Percentiles rank a stretch among this genome's conserved stretches.
phyloP scores from a whole-genome alignment of 2,113 vertebrate genomes.

The Phaethon lepturus region DNA sequence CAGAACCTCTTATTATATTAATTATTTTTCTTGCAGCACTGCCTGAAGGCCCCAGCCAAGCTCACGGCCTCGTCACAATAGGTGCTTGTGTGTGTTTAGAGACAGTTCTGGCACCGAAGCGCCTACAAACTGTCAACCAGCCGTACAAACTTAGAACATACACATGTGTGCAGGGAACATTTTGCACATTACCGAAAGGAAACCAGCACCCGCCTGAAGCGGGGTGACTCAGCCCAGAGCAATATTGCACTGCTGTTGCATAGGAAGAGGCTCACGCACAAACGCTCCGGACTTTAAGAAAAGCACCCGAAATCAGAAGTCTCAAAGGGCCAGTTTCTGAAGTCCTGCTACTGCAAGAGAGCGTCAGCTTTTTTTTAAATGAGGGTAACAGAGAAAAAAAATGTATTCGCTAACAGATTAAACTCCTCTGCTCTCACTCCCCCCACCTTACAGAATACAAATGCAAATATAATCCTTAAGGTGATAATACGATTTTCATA shows the following conservation, averaged over 20 bases:
- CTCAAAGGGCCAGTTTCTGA: background rate
- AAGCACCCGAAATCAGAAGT: background rate
- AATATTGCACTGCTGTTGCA: background rate
- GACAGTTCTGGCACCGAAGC: background rate
- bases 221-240: constrained; percentile 29
- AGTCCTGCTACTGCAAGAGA: background rate
- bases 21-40: background rate
- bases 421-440: background rate
- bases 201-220: background rate
- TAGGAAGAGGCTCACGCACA: background rate
- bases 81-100: constrained; percentile 16
- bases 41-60: background rate
- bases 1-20: background rate
- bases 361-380: background rate
- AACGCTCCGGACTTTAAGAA: background rate
- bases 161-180: constrained; percentile 49
- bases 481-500: background rate
- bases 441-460: background rate
- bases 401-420: background rate
- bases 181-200: constrained; percentile 37
- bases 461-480: background rate
- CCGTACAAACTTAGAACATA: background rate
- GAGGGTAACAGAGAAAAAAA: background rate
- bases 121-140: background rate
- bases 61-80: background rate